phyloP scores from a whole-genome alignment of 2,113 vertebrate genomes.

The Sakesphorus luctuosus region DNA sequence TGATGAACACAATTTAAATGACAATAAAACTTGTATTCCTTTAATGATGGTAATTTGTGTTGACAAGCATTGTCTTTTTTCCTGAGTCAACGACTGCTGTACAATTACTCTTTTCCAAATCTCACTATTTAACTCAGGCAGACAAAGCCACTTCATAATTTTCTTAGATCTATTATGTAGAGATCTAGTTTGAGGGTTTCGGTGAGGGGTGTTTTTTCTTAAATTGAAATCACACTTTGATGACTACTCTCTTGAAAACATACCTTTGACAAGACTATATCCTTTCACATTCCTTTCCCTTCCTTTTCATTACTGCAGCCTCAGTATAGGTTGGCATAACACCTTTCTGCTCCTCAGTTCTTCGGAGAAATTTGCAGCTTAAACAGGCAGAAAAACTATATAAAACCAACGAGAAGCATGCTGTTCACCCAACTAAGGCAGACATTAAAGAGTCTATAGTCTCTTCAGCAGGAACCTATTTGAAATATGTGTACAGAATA shows the following conservation, averaged over 20 bases:
- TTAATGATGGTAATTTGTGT: neutral
- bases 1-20: neutral
- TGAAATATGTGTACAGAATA: accelerated
- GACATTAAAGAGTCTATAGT: neutral
- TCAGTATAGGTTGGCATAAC: neutral
- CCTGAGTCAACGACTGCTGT: neutral
- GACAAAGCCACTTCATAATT: neutral
- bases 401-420: neutral
- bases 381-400: neutral
- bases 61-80: neutral
- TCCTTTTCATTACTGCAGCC: neutral
- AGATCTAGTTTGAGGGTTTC: neutral
- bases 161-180: neutral
- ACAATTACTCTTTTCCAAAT: neutral
- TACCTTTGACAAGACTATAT: neutral
- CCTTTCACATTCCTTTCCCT: neutral
- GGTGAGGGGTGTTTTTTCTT: neutral
- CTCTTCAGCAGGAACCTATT: neutral
- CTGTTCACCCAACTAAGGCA: neutral
- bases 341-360: neutral
- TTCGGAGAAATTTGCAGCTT: neutral
- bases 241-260: neutral
- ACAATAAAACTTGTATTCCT: neutral
- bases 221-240: neutral
- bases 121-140: neutral